Percentiles rank a stretch among this genome's conserved stretches.
These are phyloP conservation scores for Oedothorax gibbosus DNA, from an alignment of 1,140 invertebrate genomes.

Conservation along the genomic window DNA sequence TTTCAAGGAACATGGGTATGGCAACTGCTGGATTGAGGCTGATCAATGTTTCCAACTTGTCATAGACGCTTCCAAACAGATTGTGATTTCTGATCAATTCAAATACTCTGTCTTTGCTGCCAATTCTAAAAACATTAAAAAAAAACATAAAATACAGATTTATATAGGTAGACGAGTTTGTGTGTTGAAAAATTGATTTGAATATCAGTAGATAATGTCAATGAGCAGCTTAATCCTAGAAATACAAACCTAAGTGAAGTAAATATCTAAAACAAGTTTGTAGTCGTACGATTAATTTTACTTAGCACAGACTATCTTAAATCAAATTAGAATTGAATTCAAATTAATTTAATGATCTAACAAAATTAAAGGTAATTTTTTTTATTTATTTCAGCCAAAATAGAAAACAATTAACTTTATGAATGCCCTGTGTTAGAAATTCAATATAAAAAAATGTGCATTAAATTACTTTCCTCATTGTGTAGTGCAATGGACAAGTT, in stretches of 20 bases:
- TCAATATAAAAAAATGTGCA: no score
- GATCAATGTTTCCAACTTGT: slow-evolving; percentile 92
- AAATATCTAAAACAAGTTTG: no score
- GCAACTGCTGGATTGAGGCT: slow-evolving; percentile 86
- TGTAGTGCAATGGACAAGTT: no score
- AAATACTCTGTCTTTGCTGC: slow-evolving; percentile 84
- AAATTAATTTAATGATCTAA: no score
- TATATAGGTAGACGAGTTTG: not conserved
- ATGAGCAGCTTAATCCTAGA: not conserved
- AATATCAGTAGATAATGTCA: not conserved
- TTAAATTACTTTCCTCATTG: no score
- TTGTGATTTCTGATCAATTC: slow-evolving; percentile 85
- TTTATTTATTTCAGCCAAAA: no score
- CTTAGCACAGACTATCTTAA: no score
- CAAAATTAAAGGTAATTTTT: no score
- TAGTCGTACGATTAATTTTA: no score
- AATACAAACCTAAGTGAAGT: not conserved
- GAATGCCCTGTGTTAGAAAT: no score
- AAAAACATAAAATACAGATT: slow-evolving; percentile 41
- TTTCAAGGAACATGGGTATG: slow-evolving; percentile 85
- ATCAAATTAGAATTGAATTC: no score
- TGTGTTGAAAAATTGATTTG: not conserved
- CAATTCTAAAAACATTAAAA: slow-evolving; percentile 75
- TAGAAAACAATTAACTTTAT: no score
- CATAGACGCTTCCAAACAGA: slow-evolving; percentile 83